Evolutionary conservation across 2,113 vertebrate species (phyloP).

Genomic region (Pluvianellus socialis): DNA sequence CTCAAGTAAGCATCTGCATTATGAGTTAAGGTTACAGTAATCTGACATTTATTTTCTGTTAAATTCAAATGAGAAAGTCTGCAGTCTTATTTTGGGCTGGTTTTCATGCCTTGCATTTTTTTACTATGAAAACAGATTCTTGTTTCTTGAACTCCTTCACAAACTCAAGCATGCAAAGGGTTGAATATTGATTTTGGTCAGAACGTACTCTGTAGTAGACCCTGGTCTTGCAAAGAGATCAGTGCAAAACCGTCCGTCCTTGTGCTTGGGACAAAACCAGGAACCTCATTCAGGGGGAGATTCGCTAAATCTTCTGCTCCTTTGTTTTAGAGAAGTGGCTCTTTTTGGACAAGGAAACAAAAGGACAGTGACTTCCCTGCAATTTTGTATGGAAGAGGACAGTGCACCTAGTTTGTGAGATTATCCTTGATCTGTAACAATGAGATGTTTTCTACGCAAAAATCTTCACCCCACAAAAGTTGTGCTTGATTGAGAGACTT

Average conservation of each 20-base stretch:
- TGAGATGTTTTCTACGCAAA: background rate
- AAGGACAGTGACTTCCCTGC: background rate
- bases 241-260: background rate
- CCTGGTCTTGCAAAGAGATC: background rate
- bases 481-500: background rate
- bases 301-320: background rate
- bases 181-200: background rate
- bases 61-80: background rate
- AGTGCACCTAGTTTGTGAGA: background rate
- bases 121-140: background rate
- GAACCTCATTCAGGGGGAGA: background rate
- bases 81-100: background rate
- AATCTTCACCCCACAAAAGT: background rate
- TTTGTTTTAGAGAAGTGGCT: background rate
- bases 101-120: background rate
- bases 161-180: background rate
- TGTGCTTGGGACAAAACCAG: background rate
- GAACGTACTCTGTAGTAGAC: background rate
- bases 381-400: background rate
- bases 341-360: background rate
- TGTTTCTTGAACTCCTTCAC: background rate
- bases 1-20: background rate
- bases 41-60: background rate
- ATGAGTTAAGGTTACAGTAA: background rate
- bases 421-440: background rate